These are phyloP conservation scores for Himantopus leucocephalus DNA, from an alignment of 2,113 vertebrate species.

Conservation along the genomic window DNA sequence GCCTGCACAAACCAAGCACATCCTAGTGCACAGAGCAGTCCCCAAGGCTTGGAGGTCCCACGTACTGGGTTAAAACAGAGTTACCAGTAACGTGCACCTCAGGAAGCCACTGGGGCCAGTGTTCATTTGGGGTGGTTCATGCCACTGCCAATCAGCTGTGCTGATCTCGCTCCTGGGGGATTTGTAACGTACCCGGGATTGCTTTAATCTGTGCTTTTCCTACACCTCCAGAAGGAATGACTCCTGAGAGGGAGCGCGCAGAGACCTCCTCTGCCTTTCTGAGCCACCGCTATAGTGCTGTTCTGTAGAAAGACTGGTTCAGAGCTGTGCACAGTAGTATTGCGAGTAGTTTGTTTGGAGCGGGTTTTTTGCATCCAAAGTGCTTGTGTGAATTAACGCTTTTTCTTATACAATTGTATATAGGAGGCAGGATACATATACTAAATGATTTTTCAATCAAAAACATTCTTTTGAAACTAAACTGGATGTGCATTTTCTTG, in stretches of 20 bases:
- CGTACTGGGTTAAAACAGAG: background rate
- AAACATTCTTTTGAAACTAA: background rate
- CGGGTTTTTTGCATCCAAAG: background rate
- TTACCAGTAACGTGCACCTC: background rate
- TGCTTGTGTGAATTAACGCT: background rate
- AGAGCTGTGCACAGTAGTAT: background rate
- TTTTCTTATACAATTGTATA: background rate
- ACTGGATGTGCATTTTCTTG: background rate
- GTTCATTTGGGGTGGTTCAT: background rate
- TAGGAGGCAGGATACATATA: background rate
- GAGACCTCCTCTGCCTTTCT: background rate
- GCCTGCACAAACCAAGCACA: background rate
- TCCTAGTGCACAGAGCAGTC: background rate
- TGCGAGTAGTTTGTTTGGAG: background rate
- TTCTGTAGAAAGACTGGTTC: background rate
- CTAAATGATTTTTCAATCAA: background rate
- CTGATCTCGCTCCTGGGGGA: background rate
- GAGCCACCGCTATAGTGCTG: background rate
- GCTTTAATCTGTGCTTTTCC: background rate
- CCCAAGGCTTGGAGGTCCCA: background rate
- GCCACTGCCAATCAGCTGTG: background rate
- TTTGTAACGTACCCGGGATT: background rate
- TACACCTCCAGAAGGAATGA: background rate
- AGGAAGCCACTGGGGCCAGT: background rate
- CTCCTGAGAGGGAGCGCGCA: background rate